Percentiles rank a stretch among this genome's conserved stretches.
phyloP scores from a whole-genome alignment of 2,888 invertebrate genomes.

The Ypsolopha sequella region DNA sequence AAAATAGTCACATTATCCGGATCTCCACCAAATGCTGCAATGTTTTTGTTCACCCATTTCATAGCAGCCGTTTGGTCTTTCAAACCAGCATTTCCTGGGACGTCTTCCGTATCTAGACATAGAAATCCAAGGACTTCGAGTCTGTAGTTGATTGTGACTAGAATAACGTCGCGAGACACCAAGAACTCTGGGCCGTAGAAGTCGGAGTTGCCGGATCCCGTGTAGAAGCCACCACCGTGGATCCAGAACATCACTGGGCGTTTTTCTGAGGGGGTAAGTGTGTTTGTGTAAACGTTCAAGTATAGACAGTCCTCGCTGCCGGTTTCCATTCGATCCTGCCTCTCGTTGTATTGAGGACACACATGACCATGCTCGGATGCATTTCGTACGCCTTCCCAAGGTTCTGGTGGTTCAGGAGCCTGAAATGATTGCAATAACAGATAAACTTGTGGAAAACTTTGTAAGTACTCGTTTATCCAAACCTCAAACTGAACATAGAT shows the following conservation, averaged over 20 bases:
- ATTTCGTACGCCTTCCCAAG: constrained; percentile 48
- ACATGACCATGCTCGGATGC: constrained; percentile 49
- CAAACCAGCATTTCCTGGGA: constrained; percentile 60
- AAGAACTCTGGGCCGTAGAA: constrained; percentile 63
- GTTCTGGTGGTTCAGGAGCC: constrained; percentile 51
- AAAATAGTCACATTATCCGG: constrained; percentile 51
- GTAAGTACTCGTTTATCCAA: too few relatives aligned
- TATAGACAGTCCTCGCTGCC: constrained; percentile 77
- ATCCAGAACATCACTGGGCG: constrained; percentile 63
- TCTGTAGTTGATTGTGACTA: constrained; percentile 63
- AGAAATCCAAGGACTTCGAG: constrained; percentile 60
- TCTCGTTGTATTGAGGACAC: constrained; percentile 60
- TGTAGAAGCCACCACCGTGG: constrained; percentile 62
- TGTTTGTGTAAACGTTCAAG: constrained; percentile 74
- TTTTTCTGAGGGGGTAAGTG: constrained; percentile 18
- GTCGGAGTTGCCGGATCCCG: constrained; percentile 60
- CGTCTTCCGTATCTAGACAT: constrained; percentile 53
- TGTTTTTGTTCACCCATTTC: constrained; percentile 57
- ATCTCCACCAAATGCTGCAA: constrained; percentile 52
- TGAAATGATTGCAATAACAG: constrained; percentile 13
- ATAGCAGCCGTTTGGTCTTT: constrained; percentile 65
- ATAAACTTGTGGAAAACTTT: too few relatives aligned
- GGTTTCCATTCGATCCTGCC: constrained; percentile 54
- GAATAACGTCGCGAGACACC: constrained; percentile 45
- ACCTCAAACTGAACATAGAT: too few relatives aligned